Base-by-base conservation (phyloP, 2,113 vertebrate genomes). In the Nesogale talazaci region DNA sequence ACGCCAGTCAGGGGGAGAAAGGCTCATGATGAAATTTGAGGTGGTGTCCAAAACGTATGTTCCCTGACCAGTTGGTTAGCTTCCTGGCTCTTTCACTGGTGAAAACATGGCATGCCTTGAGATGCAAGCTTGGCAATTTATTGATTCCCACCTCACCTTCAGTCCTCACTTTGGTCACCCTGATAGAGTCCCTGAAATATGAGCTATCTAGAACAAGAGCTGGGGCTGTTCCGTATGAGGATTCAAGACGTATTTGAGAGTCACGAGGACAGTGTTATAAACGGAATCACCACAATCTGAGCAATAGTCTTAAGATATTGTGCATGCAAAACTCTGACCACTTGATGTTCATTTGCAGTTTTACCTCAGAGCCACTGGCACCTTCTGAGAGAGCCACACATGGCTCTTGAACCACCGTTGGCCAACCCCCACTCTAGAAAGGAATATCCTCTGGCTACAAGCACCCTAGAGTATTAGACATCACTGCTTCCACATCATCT, bases 381-480 rank as follows among this genome's bases (percentile, higher is more conserved):
- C 46, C 46, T 52, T 52, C 46, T 52, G 46, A 52, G 14, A 52
- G 46, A 52, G 46, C 46, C 46, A 52, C 46, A 52, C 46, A 52
- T 52, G 46, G 46, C 46, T 52, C 46, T 52, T 52, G 46, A 52
- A 12, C 46, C 46, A 12, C 46, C 10, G 46, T 10, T 52, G 46
- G 46, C 46, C 10, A 12, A 52, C 9, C 46, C 9, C 46, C 10
- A 12, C 46, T 52, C 46, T 52, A 52, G 46, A 52, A 52, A 52
- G 14, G 10, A 52, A 9, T 52, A 10, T 52, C 46, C 46, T 52
- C 46, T 52, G 46, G 14, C 46, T 52, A 5, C 42, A 52, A 52
- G 14, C 14, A 12, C 9, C 46, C 46, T 91, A 76, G 79, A 93
- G 83, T 86, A 96, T 88, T 72, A 95, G 40, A 89, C 34, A 94